Conservation (phyloP, 2,113 vertebrate genomes). For the Sturnus vulgaris region DNA sequence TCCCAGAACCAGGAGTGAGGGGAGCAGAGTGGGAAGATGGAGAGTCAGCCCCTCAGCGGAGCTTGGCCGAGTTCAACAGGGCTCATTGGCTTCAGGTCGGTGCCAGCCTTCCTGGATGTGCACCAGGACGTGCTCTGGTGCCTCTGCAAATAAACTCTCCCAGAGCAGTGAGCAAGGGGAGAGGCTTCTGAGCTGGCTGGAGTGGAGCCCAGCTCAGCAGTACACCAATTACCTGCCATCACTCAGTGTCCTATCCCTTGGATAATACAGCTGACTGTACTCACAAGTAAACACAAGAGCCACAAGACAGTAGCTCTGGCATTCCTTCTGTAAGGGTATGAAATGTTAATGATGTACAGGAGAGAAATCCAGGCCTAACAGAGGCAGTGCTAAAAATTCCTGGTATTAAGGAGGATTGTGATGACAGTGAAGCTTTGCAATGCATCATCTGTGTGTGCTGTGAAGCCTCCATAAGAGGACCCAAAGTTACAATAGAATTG, state of each 20-base stretch:
- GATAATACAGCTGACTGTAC: background rate
- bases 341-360: background rate
- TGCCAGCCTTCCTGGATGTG: background rate
- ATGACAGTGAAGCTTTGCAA: background rate
- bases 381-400: background rate
- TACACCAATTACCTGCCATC: background rate
- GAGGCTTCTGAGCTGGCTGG: background rate
- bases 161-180: background rate
- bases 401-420: background rate
- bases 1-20: conserved; percentile 5
- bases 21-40: background rate
- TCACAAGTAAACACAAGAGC: background rate
- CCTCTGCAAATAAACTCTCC: background rate
- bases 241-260: background rate
- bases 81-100: background rate
- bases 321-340: background rate
- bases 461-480: background rate
- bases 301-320: background rate
- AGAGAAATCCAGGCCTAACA: background rate
- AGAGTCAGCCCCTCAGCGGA: background rate
- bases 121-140: background rate
- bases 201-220: background rate
- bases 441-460: background rate
- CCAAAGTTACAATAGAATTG: background rate
- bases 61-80: background rate